A percentile compares a stretch with the other conserved stretches of the same genome.
Conservation (phyloP, 1,140 invertebrate species). For the Zaprionus camerounensis region DNA sequence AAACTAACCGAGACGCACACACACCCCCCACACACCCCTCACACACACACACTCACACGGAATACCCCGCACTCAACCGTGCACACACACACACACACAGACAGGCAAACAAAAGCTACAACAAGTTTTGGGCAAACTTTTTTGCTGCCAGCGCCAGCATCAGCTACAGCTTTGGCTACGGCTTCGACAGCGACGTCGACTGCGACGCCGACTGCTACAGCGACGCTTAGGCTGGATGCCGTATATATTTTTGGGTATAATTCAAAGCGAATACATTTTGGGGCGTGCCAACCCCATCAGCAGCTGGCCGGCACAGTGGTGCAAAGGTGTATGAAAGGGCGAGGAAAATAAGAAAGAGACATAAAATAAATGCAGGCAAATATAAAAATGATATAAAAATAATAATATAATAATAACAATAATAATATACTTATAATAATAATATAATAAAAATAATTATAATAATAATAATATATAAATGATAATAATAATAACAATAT, state of each 20-base stretch:
- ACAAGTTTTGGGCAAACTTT: constrained; percentile 76
- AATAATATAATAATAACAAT: not conserved
- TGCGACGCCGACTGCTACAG: constrained; percentile 32
- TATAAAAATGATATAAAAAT: not conserved
- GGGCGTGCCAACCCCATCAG: constrained; percentile 69
- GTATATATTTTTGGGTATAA: constrained; percentile 78
- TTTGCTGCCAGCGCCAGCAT: constrained; percentile 47
- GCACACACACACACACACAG: constrained; percentile 40
- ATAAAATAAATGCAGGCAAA: too few relatives aligned
- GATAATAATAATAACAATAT: not conserved
- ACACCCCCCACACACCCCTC: constrained; percentile 11
- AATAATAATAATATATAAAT: not conserved
- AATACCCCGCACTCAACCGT: constrained; percentile 44
- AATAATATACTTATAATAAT: not conserved
- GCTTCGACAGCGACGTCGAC: constrained; percentile 27
- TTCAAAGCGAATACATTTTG: constrained; percentile 79
- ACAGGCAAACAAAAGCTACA: constrained; percentile 41
- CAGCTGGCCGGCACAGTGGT: constrained; percentile 44
- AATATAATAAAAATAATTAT: not conserved
- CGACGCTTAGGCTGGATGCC: constrained; percentile 33
- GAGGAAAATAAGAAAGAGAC: not conserved
- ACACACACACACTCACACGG: constrained; percentile 21
- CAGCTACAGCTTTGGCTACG: constrained; percentile 30
- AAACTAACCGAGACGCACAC: constrained; percentile 75
- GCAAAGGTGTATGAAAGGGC: not conserved